Evolutionary conservation across 2,113 vertebrate genomes (phyloP), one percentile per base, ranked within the genome.

Genomic region (Periophthalmus modestus): DNA sequence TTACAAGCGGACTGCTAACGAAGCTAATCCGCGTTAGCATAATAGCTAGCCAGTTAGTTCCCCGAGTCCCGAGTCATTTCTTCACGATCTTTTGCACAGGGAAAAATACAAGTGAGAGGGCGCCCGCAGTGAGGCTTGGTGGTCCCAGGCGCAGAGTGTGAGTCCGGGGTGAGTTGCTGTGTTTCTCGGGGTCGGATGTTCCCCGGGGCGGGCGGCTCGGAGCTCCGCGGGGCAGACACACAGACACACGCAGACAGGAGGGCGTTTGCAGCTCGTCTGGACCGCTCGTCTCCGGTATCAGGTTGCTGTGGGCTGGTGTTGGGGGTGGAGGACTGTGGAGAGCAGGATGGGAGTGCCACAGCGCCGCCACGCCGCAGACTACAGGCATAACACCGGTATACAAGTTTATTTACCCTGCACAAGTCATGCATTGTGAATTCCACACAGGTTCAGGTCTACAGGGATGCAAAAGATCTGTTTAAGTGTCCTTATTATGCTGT

Each of bases 231-330:
- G 70, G 70, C 73, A 81, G 78, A 47, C 81, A 75, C 81, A 78
- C 83, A 85, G 85, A 77, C 85, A n/a, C n/a, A n/a, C n/a, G n/a
- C n/a, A 82, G 88, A 48, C 77, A 50, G 83, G 82, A 87, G 81
- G 88, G 90, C 85, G 83, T 90, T 91, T 85, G 83, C 88, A 82
- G 84, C 83, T 90, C 73, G 91, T 92, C 89, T 92, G 88, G 89
- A 92, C 85, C 88, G 80, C 84, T 89, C 73, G 89, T 87, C 88
- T 90, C 88, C 85, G 87, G 85, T 89, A 79, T 92, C 90, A 83
- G 77, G 87, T 91, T 91, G 86, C 88, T 87, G 85, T 79, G 84
- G 87, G 81, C 69, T 85, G 77, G 65, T 63, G 87, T 78, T 78
- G 78, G 78, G 74, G 85, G 87, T 72, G 84, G 87, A 83, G 72